A percentile compares a stretch with the other conserved stretches of the same genome.
phyloP scores from a whole-genome alignment of 2,113 vertebrate species.

The Dipodomys spectabilis region DNA sequence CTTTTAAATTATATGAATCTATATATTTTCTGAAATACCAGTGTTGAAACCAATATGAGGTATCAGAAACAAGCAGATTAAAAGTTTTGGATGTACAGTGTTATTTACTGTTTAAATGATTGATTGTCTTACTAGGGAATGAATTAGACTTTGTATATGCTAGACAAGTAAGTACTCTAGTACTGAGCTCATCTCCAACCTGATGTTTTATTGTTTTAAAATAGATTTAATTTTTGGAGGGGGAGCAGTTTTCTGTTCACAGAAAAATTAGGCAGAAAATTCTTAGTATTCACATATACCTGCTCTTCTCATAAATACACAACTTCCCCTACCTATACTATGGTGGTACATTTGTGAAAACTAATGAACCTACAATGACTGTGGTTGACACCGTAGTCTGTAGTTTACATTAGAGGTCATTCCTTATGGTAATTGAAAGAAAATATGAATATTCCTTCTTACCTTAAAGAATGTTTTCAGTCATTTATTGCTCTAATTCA shows the following conservation, averaged over 20 bases:
- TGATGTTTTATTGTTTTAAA: not conserved
- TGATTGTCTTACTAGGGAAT: not conserved
- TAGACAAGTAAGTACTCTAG: not conserved
- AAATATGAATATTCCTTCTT: not conserved
- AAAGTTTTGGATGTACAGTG: slow-evolving; percentile 17
- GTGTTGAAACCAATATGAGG: not conserved
- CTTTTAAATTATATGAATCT: slow-evolving; percentile 49
- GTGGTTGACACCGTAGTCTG: not conserved
- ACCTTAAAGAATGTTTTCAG: slow-evolving; percentile 6
- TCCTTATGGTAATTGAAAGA: slow-evolving; percentile 31
- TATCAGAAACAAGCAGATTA: not conserved
- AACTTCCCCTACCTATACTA: not conserved
- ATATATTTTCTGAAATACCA: slow-evolving; percentile 8
- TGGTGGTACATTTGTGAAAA: not conserved
- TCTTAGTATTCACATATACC: not conserved
- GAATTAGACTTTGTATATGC: not conserved
- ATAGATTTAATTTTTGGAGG: not conserved
- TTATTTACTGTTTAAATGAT: slow-evolving; percentile 1
- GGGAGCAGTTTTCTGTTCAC: not conserved
- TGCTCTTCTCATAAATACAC: not conserved
- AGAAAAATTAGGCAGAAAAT: slow-evolving; percentile 22
- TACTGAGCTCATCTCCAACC: too few species aligned
- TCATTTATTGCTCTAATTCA: slow-evolving; percentile 20
- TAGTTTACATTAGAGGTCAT: not conserved
- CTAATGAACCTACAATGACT: not conserved